Evolutionary conservation across 2,797 vertebrate species (phyloP).

Genomic region (Eurystomus glaucurus): DNA sequence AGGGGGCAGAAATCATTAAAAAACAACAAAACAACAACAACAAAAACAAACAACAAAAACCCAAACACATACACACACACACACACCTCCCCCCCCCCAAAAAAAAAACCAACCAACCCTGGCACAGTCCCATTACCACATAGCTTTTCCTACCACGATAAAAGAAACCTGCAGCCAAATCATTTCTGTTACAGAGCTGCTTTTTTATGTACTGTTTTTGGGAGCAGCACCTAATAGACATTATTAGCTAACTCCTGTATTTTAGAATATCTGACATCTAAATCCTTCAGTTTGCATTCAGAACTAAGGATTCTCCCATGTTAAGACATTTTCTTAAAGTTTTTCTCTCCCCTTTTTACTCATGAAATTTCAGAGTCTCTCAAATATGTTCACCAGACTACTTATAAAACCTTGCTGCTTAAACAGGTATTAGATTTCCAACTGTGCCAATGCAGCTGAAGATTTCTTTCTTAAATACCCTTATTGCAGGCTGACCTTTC

Average conservation of each 20-base stretch:
- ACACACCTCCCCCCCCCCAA: too few relatives aligned
- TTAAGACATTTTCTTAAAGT: background rate
- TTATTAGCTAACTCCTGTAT: background rate
- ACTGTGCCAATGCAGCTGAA: slow-evolving; percentile 11
- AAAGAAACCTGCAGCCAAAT: background rate
- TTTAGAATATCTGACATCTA: background rate
- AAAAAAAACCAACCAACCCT: background rate
- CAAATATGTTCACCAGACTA: background rate
- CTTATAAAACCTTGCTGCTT: slow-evolving; percentile 8
- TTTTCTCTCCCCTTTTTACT: background rate
- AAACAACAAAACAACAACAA: background rate
- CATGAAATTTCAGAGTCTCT: background rate
- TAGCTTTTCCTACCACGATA: background rate
- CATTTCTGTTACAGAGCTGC: background rate
- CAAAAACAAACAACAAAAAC: background rate
- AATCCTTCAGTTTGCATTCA: background rate
- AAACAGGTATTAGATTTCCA: slow-evolving; percentile 38
- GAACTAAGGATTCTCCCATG: background rate
- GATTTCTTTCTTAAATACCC: slow-evolving; percentile 13
- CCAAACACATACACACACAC: too few relatives aligned
- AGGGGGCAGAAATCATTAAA: background rate
- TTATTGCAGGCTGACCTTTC: slow-evolving; percentile 34
- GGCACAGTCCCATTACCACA: background rate
- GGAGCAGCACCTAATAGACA: background rate
- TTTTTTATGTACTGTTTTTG: background rate